phyloP scores from a whole-genome alignment of 2,888 invertebrate genomes.

The Anthoptus insignis region DNA sequence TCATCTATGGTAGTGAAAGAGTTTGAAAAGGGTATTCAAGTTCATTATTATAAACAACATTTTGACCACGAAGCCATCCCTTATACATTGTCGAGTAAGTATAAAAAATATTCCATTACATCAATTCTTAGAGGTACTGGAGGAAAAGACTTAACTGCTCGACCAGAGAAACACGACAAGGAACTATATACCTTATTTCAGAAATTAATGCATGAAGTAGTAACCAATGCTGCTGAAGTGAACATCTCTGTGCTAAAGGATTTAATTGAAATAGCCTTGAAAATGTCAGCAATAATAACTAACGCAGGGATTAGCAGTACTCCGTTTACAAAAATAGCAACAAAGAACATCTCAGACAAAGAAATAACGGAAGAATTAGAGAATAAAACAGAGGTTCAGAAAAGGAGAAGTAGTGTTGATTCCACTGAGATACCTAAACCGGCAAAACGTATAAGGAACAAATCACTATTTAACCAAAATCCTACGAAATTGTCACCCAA shows the following conservation, averaged over 20 bases:
- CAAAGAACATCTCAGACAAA: conserved; percentile 10
- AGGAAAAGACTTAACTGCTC: neutral
- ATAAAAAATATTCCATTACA: conserved; percentile 57
- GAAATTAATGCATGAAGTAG: conserved; percentile 60
- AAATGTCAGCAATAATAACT: conserved; percentile 63
- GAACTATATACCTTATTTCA: conserved; percentile 64
- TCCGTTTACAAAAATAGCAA: neutral
- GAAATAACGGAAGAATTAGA: conserved; percentile 55
- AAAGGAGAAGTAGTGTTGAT: conserved; percentile 14
- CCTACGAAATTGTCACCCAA: conserved; percentile 40
- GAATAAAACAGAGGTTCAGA: conserved; percentile 1
- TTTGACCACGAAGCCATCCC: conserved; percentile 53
- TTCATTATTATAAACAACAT: conserved; percentile 64
- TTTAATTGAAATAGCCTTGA: conserved; percentile 61
- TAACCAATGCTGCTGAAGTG: conserved; percentile 57
- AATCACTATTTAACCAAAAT: neutral
- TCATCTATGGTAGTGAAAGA: conserved; percentile 60
- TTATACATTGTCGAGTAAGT: conserved; percentile 53
- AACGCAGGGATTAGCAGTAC: conserved; percentile 45
- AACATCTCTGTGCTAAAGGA: conserved; percentile 56
- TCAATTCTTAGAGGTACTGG: conserved; percentile 45
- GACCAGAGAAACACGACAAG: conserved; percentile 40
- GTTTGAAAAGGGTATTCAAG: conserved; percentile 62
- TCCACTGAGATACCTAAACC: neutral
- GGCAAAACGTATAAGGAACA: conserved; percentile 29